phyloP scores from a whole-genome alignment of 1,140 invertebrate genomes.

The Drosophila nigrodunni region DNA sequence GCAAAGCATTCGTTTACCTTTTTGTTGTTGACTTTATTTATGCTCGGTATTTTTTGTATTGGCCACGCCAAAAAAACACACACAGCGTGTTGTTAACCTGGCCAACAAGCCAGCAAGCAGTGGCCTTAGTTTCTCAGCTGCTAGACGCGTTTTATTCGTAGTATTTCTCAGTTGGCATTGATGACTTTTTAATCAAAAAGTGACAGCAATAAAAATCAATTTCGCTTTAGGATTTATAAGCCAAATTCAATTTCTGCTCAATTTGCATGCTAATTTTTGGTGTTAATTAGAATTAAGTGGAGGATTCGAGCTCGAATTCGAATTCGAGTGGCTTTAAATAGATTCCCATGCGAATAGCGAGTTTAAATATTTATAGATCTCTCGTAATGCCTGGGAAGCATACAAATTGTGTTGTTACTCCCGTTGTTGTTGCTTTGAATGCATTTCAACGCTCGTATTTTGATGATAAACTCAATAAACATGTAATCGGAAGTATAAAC shows the following conservation, averaged over 20 bases:
- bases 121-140: constrained; percentile 47
- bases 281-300: constrained; percentile 23
- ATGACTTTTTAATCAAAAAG: constrained; percentile 29
- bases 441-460: constrained; percentile 3
- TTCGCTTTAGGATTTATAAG: constrained; percentile 15
- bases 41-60: constrained; percentile 31
- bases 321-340: background rate
- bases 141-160: constrained; percentile 10
- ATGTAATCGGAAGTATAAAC: constrained; percentile 30
- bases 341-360: background rate
- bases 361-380: constrained; percentile 22
- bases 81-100: constrained; percentile 58
- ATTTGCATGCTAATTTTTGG: constrained; percentile 36
- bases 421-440: background rate
- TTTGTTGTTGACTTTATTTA: constrained; percentile 12
- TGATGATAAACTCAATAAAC: constrained; percentile 19
- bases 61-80: constrained; percentile 55
- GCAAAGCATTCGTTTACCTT: constrained; percentile 64
- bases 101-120: constrained; percentile 42
- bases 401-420: no score
- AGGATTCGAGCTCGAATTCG: background rate
- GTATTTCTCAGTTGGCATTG: constrained; percentile 34
- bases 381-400: constrained; percentile 14
- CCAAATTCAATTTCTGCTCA: constrained; percentile 32
- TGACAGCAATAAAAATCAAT: constrained; percentile 38